A percentile compares a stretch with the other conserved stretches of the same genome.
These are phyloP conservation scores for Puntigrus tetrazona DNA, from an alignment of 2,113 vertebrate species.

Conservation along the genomic window DNA sequence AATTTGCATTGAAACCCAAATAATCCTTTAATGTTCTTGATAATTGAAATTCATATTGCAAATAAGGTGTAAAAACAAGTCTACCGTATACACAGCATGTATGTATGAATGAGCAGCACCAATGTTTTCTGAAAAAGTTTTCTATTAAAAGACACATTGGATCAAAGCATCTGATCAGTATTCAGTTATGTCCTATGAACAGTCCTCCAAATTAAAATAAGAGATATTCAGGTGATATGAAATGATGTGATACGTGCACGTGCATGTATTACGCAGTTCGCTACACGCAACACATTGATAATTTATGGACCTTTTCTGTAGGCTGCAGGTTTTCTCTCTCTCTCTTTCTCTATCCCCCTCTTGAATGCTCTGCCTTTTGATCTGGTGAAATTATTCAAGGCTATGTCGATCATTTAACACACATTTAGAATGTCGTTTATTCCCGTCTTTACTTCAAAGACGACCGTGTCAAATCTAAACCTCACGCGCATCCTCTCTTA, in stretches of 20 bases:
- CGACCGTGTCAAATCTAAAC: background rate
- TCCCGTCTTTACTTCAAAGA: background rate
- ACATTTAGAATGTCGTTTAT: background rate
- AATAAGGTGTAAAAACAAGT: too few relatives aligned
- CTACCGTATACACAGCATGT: too few relatives aligned
- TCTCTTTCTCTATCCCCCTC: background rate
- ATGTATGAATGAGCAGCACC: background rate
- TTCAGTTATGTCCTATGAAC: background rate
- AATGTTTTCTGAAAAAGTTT: background rate
- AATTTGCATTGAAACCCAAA: background rate
- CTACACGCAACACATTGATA: background rate
- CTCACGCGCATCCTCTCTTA: background rate
- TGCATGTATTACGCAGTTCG: background rate
- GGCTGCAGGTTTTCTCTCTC: background rate
- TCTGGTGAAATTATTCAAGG: background rate
- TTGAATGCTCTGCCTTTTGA: background rate
- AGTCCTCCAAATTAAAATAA: background rate
- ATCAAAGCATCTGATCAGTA: background rate
- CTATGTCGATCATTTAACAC: background rate
- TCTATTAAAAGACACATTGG: background rate
- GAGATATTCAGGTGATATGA: background rate
- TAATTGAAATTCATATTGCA: background rate
- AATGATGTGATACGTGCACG: background rate
- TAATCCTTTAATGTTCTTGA: background rate
- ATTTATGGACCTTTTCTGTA: background rate